Base-by-base conservation (phyloP, 2,797 vertebrate species). In the Cetoscarus ocellatus region DNA sequence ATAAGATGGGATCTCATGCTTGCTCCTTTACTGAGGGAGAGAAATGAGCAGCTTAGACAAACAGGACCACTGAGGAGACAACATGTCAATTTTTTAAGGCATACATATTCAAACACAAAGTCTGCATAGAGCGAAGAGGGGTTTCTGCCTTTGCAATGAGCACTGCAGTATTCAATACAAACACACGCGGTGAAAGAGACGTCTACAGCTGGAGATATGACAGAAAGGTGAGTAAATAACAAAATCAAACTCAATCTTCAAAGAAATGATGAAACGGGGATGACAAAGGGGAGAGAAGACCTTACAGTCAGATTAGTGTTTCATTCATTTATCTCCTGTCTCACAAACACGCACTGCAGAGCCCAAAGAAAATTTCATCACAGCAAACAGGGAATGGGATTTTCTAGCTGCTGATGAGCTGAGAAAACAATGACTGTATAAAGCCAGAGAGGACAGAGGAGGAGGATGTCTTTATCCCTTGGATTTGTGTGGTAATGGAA, bases 191-290 rank as follows among this genome's bases (percentile, higher is more conserved):
- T 44, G 14, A 68, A 34, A 38, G 35, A 82, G 68, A 49, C 19
- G 27, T 51, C 39, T 39, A 56, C 40, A 70, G 65, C 45, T 39
- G 63, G 48, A 17, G 15, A 59, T n/a, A 56, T 27, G 27, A 27
- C 27, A 27, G 27, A 36, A 42, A 69, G 19, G 47, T 48, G 12
- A 60, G 60, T 69, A 75, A 80, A 79, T 54, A 83, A 77, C 54
- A 18, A 77, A 82, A 73, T 81, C 74, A 79, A 82, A 82, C 64
- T 69, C 50, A 78, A 71, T 77, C 45, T 73, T 69, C 58, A 70
- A 72, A 73, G 54, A 75, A 73, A 67, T 59, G 60, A 67, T 70
- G 65, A 84, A 78, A 70, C 50, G 71, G 52, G 64, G 43, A 69
- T 38, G 18, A 36, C 35, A 67, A 51, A 19, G 42, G 49, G 66